Evolutionary conservation across 2,113 vertebrate genomes (phyloP).

Genomic region (Barnardius zonarius): DNA sequence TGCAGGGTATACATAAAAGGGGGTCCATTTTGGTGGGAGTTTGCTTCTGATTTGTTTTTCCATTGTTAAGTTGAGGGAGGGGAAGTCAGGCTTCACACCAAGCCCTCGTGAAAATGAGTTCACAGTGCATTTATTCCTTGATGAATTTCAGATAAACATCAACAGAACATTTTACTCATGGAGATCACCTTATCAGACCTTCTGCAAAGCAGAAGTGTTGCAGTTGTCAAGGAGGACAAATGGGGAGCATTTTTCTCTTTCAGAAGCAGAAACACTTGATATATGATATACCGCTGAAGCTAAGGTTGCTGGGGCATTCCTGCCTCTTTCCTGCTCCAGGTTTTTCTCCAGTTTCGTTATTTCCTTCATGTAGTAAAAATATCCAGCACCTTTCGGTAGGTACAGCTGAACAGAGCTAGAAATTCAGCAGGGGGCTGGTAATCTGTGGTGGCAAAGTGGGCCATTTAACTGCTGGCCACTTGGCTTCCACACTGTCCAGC

Average conservation of each 20-base stretch:
- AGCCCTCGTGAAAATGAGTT: background rate
- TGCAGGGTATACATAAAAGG: background rate
- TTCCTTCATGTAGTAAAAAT: background rate
- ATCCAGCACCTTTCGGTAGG: fast-evolving
- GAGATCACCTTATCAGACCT: background rate
- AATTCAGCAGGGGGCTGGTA: background rate
- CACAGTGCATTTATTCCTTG: background rate
- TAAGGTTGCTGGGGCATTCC: background rate
- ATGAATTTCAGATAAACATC: background rate
- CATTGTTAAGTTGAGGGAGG: background rate
- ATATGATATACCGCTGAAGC: background rate
- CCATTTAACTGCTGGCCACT: background rate
- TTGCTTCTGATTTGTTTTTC: background rate
- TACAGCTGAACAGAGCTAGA: background rate
- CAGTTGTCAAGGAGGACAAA: background rate
- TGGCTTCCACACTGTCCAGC: background rate
- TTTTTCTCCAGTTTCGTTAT: background rate
- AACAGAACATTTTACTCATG: background rate
- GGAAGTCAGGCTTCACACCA: background rate
- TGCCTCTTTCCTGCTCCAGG: background rate
- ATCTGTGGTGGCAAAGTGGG: background rate
- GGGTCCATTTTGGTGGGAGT: background rate
- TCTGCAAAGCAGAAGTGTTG: background rate
- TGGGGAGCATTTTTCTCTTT: background rate
- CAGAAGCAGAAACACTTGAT: background rate